Conservation (phyloP, 1,140 invertebrate genomes). For the Drosophila bipectinata region DNA sequence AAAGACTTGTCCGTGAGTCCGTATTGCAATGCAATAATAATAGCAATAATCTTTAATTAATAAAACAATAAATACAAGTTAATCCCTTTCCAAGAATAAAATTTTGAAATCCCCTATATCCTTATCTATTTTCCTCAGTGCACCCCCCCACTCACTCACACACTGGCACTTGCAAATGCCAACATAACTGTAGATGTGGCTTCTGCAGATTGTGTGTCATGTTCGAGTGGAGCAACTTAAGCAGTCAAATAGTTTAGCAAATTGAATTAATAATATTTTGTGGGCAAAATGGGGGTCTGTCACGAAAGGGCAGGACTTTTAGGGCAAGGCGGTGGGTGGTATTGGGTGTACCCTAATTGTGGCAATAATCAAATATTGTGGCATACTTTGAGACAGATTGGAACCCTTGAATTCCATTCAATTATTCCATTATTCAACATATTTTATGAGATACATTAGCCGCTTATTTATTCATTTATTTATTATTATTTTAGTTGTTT, state of each 20-base stretch:
- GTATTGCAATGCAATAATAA: too few species aligned
- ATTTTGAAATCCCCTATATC: too few species aligned
- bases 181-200: constrained; percentile 18
- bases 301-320: neutral
- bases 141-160: neutral
- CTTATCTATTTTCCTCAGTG: neutral
- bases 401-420: constrained; percentile 31
- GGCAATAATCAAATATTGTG: constrained; percentile 48
- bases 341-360: constrained; percentile 22
- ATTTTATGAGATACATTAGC: too few species aligned
- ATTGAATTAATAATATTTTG: constrained; percentile 76
- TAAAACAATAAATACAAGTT: neutral
- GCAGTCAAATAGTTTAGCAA: constrained; percentile 63
- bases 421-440: constrained; percentile 22
- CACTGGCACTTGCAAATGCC: neutral
- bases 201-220: constrained; percentile 36
- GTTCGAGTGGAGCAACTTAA: constrained; percentile 35
- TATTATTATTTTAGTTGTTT: neutral
- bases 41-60: too few species aligned
- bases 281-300: neutral
- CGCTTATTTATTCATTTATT: neutral
- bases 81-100: neutral
- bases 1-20: too few species aligned
- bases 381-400: constrained; percentile 39
- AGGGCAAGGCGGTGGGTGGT: neutral